Base-by-base conservation (phyloP, 2,797 vertebrate species). In the Buphagus erythrorhynchus region DNA sequence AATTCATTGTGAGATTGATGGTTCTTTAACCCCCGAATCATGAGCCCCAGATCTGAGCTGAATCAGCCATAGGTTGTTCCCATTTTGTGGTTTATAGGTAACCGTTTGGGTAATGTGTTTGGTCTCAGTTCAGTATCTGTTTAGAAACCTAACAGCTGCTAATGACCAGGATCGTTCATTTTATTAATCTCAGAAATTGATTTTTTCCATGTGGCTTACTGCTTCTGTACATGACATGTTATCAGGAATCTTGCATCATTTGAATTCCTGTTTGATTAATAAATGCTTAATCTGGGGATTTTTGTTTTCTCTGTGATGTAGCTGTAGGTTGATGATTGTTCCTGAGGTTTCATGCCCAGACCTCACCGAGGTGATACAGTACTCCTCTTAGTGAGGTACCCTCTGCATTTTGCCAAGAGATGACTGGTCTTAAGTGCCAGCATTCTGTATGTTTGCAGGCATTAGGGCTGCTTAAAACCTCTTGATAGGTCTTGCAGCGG, bases 41-140 rank as follows among this genome's bases (percentile, higher is more conserved):
- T 84, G 93, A 93, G 62, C 45, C 51, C 52, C 59, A 76, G 24
- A 81, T 90, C 43, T 78, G 82, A 96, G 51, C 42, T 66, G 75
- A 88, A 96, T 79, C 76, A 90, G 90, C 91, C 91, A 78, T 59
- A 81, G 69, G 43, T 78, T 90, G 58, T 62, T 94, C 62, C 91
- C n/a, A 66, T 95, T 93, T 96, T 84, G 33, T 93, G 48, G 55
- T 16, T 95, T 83, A 79, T 86, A 81, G 55, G 48, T 87, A 88
- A 24, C 62, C 69, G 28, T 95, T 95, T 84, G 62, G 91, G 52
- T 91, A 94, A 91, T 76, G 73, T 84, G 55, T 84, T 90, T 91
- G 87, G 79, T 96, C 76, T 95, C 89, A 88, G 75, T 90, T 93
- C 69, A 75, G 36, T 86, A 72, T 96, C 87, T 81, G 48, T 93